Conservation (phyloP, 2,888 invertebrate species). For the Cetonia aurata region DNA sequence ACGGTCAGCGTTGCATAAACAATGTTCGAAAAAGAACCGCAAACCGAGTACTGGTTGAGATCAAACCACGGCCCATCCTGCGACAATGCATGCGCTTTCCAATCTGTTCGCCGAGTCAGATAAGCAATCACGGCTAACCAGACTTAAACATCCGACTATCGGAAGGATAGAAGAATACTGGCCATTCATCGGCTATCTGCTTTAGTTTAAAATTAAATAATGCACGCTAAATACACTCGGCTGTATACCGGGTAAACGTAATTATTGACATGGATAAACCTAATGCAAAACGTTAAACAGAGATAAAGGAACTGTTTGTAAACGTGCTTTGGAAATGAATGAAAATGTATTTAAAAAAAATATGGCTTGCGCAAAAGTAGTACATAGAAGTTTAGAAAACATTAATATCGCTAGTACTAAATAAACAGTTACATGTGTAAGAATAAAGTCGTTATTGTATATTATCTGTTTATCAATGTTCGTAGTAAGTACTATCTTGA, state of each 20-base stretch:
- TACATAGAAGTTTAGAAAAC: too few species aligned
- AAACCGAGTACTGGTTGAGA: not conserved
- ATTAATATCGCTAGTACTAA: too few species aligned
- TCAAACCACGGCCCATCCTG: conserved; percentile 10
- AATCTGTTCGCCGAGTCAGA: conserved; percentile 37
- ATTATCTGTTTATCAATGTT: too few species aligned
- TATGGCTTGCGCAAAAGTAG: not conserved
- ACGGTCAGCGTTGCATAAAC: conserved; percentile 2
- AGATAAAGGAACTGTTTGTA: not conserved
- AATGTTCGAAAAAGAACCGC: conserved; percentile 1
- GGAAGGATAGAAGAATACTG: conserved; percentile 29
- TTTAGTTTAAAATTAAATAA: conserved; percentile 35
- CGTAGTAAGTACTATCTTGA: too few species aligned
- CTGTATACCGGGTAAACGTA: conserved; percentile 14
- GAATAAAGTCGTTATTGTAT: too few species aligned
- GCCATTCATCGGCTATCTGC: conserved; percentile 35
- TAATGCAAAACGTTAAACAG: conserved; percentile 10
- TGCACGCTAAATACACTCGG: not conserved
- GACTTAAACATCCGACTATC: conserved; percentile 39
- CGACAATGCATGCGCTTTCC: conserved; percentile 10
- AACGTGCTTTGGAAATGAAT: conserved; percentile 7
- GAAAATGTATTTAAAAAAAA: conserved; percentile 13
- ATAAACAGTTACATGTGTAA: too few species aligned
- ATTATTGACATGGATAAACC: conserved; percentile 26
- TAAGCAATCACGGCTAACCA: conserved; percentile 33